Percentiles rank a stretch among this genome's conserved stretches.
phyloP scores from a whole-genome alignment of 2,113 vertebrate genomes.

The Callospermophilus lateralis region DNA sequence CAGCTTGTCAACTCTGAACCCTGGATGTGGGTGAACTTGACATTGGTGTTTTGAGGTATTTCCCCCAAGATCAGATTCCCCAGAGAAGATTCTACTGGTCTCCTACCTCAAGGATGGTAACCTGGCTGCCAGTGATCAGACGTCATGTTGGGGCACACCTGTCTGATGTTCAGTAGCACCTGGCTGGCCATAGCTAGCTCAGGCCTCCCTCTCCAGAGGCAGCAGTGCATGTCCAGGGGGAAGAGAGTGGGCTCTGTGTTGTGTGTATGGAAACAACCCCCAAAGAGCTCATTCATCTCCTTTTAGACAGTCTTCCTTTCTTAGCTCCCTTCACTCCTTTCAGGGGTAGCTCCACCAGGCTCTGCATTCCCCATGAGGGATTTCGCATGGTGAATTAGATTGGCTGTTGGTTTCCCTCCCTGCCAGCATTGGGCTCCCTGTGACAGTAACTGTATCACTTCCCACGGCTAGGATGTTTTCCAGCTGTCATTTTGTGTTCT shows the following conservation, averaged over 20 bases:
- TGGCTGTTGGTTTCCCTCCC: not conserved
- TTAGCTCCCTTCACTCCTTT: not conserved
- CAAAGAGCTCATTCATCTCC: not conserved
- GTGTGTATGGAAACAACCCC: too few relatives aligned
- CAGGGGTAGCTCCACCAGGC: not conserved
- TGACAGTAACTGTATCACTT: not conserved
- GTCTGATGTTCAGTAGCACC: too few relatives aligned
- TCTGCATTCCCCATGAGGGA: not conserved
- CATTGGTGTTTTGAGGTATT: not conserved
- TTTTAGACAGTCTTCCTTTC: not conserved
- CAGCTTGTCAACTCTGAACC: not conserved
- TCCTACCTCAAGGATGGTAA: not conserved
- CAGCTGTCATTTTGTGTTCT: not conserved
- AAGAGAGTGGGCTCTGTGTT: not conserved
- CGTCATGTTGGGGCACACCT: not conserved
- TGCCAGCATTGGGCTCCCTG: not conserved
- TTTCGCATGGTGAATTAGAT: not conserved
- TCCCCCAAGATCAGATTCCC: not conserved
- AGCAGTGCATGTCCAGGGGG: not conserved
- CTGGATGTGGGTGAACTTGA: not conserved
- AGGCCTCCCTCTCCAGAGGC: not conserved
- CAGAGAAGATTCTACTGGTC: not conserved
- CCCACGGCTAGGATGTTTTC: fast-evolving
- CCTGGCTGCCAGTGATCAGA: not conserved
- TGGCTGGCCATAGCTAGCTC: fast-evolving